Conservation (phyloP, 2,797 vertebrate genomes). For the Apodemus agrarius region DNA sequence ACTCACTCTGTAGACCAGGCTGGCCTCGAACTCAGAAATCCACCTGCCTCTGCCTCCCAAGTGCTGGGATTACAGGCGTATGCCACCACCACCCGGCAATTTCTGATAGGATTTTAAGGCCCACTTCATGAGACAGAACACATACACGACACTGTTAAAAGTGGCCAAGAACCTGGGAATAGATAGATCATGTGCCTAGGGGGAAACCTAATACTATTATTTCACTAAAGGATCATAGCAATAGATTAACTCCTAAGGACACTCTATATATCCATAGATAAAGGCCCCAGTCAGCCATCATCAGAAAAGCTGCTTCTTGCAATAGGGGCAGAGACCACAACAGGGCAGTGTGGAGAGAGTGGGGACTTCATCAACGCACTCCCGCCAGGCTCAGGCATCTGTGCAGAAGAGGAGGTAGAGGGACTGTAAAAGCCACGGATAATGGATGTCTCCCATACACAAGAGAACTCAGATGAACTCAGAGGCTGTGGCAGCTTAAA, state of each 20-base stretch:
- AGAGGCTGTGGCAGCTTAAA: not conserved
- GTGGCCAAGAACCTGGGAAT: not conserved
- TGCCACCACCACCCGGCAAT: no score
- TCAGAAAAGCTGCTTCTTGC: not conserved
- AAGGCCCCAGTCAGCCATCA: not conserved
- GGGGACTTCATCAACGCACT: not conserved
- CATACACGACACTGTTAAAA: not conserved
- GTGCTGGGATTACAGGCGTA: no score
- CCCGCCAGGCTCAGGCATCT: not conserved
- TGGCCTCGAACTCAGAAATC: no score
- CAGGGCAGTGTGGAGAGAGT: not conserved
- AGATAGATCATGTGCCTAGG: no score
- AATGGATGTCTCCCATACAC: not conserved
- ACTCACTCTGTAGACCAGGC: no score
- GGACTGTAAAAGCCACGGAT: not conserved
- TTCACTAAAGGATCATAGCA: no score
- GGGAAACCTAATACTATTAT: not conserved
- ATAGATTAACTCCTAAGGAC: not conserved
- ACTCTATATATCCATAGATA: not conserved
- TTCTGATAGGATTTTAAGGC: not conserved
- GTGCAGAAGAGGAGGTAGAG: not conserved
- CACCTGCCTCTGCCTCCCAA: no score
- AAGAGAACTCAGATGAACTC: not conserved
- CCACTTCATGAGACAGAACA: not conserved
- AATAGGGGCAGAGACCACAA: not conserved